A percentile compares a stretch with the other conserved stretches of the same genome.
Evolutionary conservation across 2,113 vertebrate species (phyloP).

Genomic region (Indri indri): DNA sequence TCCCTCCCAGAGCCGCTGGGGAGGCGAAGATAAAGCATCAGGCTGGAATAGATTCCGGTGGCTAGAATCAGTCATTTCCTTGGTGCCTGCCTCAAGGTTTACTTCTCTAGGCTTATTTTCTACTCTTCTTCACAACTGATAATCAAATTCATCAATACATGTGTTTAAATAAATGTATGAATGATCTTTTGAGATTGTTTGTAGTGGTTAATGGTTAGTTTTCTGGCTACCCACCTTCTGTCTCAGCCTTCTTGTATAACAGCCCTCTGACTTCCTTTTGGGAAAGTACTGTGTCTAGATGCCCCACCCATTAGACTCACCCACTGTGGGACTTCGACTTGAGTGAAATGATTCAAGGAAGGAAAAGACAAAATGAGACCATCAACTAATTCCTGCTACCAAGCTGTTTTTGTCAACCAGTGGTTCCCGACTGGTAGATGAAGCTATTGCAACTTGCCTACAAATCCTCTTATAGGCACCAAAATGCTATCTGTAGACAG

Average conservation of each 20-base stretch:
- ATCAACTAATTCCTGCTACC: background rate
- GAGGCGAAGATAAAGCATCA: background rate
- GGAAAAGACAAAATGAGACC: background rate
- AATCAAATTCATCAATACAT: background rate
- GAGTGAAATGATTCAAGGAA: background rate
- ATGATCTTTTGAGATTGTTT: background rate
- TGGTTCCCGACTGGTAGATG: background rate
- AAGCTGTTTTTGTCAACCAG: background rate
- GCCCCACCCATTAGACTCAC: background rate
- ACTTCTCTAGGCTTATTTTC: background rate
- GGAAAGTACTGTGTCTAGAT: background rate
- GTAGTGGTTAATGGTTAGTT: background rate
- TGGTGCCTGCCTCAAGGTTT: background rate
- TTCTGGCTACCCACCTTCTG: background rate
- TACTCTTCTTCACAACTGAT: background rate
- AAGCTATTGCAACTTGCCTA: background rate
- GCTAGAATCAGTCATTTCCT: background rate
- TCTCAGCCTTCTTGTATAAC: background rate
- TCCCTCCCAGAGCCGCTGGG: background rate
- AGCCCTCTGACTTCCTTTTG: background rate
- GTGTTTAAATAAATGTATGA: background rate
- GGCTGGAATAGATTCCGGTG: background rate
- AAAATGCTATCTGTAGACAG: background rate
- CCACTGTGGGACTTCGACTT: background rate
- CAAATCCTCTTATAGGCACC: background rate